A percentile compares a stretch with the other conserved stretches of the same genome.
phyloP scores from a whole-genome alignment of 2,797 vertebrate genomes.

The Pseudocheirus occidentalis region DNA sequence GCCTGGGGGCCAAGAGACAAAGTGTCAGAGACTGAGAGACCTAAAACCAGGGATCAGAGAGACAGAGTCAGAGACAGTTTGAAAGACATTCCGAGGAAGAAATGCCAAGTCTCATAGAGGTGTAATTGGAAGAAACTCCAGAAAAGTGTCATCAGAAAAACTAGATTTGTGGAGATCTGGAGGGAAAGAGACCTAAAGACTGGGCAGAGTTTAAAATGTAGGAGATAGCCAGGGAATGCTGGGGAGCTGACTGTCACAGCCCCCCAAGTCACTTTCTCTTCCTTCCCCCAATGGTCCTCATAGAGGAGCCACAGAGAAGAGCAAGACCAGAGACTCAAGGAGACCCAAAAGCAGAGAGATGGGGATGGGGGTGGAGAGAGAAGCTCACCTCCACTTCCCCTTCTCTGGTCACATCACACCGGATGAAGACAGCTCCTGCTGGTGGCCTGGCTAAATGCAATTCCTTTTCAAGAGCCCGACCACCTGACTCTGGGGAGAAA shows the following conservation, averaged over 20 bases:
- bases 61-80: background rate
- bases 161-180: background rate
- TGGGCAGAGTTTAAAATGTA: background rate
- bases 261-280: background rate
- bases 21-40: background rate
- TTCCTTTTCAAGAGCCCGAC: slow-evolving; percentile 82
- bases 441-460: slow-evolving; percentile 79
- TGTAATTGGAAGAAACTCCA: background rate
- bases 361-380: accelerated
- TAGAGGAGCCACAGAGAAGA: background rate
- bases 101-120: background rate
- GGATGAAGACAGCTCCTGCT: slow-evolving; percentile 83
- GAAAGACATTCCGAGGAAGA: background rate
- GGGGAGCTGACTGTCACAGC: background rate
- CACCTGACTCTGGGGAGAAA: slow-evolving; percentile 76
- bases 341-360: too few species aligned
- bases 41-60: too few species aligned
- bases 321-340: too few species aligned
- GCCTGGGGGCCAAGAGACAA: slow-evolving; percentile 75
- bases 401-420: slow-evolving; percentile 87
- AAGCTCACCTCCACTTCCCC: slow-evolving; percentile 85
- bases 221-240: background rate
- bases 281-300: background rate
- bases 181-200: background rate
- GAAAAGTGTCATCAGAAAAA: background rate